These are phyloP conservation scores for Dunckerocampus dactyliophorus DNA, from an alignment of 2,113 vertebrate species.

Conservation along the genomic window DNA sequence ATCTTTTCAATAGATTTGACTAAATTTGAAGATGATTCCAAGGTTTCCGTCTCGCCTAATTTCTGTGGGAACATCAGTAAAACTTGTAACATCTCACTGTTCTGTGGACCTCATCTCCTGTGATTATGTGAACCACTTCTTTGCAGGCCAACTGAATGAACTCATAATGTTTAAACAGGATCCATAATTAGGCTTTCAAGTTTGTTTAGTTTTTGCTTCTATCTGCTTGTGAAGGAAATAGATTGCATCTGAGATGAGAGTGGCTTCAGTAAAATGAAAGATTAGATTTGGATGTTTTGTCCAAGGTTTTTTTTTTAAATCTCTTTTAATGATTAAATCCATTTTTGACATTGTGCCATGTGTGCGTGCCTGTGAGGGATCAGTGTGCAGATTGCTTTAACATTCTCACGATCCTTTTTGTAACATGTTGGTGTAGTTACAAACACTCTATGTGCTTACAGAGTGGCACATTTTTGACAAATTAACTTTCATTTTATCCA, in stretches of 20 bases:
- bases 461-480: constrained; percentile 13
- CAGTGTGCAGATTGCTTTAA: constrained; percentile 59
- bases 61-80: background rate
- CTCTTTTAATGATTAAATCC: constrained; percentile 64
- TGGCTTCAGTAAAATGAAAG: constrained; percentile 63
- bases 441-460: constrained; percentile 30
- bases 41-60: no score
- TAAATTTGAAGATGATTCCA: no score
- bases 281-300: constrained; percentile 60
- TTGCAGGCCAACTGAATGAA: constrained; percentile 45
- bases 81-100: constrained; percentile 6
- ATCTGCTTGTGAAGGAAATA: constrained; percentile 60
- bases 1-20: no score
- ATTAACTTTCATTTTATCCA: constrained; percentile 22
- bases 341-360: constrained; percentile 55
- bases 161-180: constrained; percentile 39
- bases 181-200: constrained; percentile 42
- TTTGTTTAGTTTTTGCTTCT: constrained; percentile 41
- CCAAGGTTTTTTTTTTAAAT: constrained; percentile 39
- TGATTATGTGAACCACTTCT: constrained; percentile 35
- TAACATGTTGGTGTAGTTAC: constrained; percentile 48
- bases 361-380: constrained; percentile 50
- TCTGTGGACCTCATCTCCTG: constrained; percentile 34
- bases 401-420: constrained; percentile 50
- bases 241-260: constrained; percentile 63